These are phyloP conservation scores for Anoplius nigerrimus DNA, from an alignment of 2,888 invertebrate genomes.

Conservation along the genomic window DNA sequence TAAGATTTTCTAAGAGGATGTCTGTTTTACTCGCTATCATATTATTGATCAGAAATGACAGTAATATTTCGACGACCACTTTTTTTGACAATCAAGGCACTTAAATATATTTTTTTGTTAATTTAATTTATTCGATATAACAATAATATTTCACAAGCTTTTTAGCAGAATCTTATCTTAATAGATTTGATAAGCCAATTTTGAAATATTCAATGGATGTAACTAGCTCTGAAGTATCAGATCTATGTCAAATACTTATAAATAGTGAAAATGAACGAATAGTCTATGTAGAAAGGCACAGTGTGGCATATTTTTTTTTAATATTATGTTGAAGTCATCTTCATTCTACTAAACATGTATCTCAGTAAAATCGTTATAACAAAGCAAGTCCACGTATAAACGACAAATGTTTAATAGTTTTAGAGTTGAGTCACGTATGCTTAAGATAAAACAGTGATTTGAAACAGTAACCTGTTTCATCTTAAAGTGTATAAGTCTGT, in stretches of 20 bases:
- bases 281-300: constrained; percentile 51
- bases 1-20: background rate
- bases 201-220: constrained; percentile 23
- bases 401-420: background rate
- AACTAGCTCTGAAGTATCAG: constrained; percentile 3
- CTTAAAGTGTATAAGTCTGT: constrained; percentile 18
- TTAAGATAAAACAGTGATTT: background rate
- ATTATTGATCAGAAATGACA: background rate
- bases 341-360: background rate
- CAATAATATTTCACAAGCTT: constrained; percentile 25
- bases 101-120: constrained; percentile 27
- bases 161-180: constrained; percentile 31
- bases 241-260: constrained; percentile 23
- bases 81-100: too few species aligned
- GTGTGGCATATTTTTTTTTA: constrained; percentile 42
- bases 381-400: background rate
- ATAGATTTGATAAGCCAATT: constrained; percentile 16
- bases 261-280: constrained; percentile 34
- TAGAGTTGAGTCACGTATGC: background rate
- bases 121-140: constrained; percentile 30
- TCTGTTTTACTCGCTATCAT: background rate
- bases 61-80: background rate
- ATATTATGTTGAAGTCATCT: constrained; percentile 28
- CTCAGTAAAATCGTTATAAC: background rate
- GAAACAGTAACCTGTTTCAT: background rate